phyloP scores from a whole-genome alignment of 1,140 invertebrate species.

The Solenopsis invicta region DNA sequence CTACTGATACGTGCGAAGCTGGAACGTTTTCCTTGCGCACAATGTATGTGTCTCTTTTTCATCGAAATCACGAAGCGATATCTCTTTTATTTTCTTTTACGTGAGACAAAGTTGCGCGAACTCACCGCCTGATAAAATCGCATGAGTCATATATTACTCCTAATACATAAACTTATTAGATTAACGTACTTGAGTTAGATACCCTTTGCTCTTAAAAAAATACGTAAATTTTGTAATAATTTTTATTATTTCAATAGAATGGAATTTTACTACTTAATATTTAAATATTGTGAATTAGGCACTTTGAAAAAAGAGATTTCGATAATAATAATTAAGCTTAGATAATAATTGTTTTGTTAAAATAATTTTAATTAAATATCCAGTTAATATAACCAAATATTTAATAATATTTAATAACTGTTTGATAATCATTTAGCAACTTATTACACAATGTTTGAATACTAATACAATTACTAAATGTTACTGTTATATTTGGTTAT shows the following conservation, averaged over 20 bases:
- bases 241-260: background rate
- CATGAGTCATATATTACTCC: conserved; percentile 14
- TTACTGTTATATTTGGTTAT: too few species aligned
- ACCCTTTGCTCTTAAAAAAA: background rate
- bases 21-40: conserved; percentile 23
- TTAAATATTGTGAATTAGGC: background rate
- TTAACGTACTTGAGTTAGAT: background rate
- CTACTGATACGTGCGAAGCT: background rate
- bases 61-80: background rate
- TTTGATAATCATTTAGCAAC: too few species aligned
- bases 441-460: too few species aligned
- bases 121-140: conserved; percentile 32
- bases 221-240: background rate
- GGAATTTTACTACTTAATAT: background rate
- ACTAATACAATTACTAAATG: too few species aligned
- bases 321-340: too few species aligned
- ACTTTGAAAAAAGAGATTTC: too few species aligned
- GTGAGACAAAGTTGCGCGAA: background rate
- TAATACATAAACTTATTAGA: conserved; percentile 30
- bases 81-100: background rate
- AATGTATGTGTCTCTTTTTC: conserved; percentile 23
- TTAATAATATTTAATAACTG: too few species aligned
- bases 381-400: too few species aligned
- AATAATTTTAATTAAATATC: too few species aligned
- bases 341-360: too few species aligned